Evolutionary conservation across 1,140 invertebrate species (phyloP).

Genomic region (Drosophila lacteicornis): DNA sequence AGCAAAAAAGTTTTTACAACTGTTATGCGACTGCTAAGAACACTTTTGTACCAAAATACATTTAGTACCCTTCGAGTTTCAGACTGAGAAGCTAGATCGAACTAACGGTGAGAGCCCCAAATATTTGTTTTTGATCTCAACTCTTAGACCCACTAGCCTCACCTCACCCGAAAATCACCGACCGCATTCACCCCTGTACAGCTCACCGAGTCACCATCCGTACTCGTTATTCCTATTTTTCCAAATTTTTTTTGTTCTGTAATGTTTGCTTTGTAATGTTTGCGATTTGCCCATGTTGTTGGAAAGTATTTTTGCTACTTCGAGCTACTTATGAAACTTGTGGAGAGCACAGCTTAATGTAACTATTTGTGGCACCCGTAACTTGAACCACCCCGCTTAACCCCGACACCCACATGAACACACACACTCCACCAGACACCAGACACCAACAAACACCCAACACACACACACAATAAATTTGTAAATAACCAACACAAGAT

Average conservation of each 20-base stretch:
- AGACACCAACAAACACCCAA: slow-evolving; percentile 13
- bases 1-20: slow-evolving; percentile 56
- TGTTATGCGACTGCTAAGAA: slow-evolving; percentile 61
- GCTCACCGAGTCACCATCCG: slow-evolving; percentile 16
- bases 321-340: slow-evolving; percentile 25
- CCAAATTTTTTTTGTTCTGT: slow-evolving; percentile 18
- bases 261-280: slow-evolving; percentile 54
- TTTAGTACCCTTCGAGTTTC: slow-evolving; percentile 64
- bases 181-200: slow-evolving; percentile 29
- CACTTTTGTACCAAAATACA: slow-evolving; percentile 57
- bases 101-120: slow-evolving; percentile 69
- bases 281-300: slow-evolving; percentile 48
- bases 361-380: slow-evolving; percentile 53
- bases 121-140: slow-evolving; percentile 33
- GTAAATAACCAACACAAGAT: slow-evolving; percentile 62
- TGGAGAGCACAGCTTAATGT: slow-evolving; percentile 53
- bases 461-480: slow-evolving; percentile 40
- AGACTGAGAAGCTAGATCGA: slow-evolving; percentile 48
- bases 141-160: slow-evolving; percentile 18
- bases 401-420: slow-evolving; percentile 47
- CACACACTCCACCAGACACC: slow-evolving; percentile 8
- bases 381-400: slow-evolving; percentile 52
- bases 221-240: background rate
- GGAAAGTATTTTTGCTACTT: slow-evolving; percentile 36
- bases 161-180: slow-evolving; percentile 7